phyloP scores from a whole-genome alignment of 2,797 vertebrate genomes.

The Parauchenoglanis punctatus region DNA sequence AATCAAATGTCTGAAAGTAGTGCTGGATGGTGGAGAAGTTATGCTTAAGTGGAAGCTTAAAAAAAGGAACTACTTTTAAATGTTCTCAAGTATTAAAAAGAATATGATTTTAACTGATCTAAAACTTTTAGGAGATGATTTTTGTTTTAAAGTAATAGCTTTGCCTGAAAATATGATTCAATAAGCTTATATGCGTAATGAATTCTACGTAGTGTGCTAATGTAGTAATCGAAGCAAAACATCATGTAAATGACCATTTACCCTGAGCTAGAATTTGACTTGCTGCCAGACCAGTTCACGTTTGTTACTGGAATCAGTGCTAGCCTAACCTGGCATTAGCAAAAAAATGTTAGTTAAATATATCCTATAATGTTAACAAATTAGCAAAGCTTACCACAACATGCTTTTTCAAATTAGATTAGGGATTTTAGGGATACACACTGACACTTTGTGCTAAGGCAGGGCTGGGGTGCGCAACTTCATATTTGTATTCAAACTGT shows the following conservation, averaged over 20 bases:
- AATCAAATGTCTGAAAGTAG: not conserved
- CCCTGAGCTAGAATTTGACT: not conserved
- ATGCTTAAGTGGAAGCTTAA: too few relatives aligned
- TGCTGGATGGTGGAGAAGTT: too few relatives aligned
- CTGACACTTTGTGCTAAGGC: not conserved
- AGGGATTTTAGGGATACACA: not conserved
- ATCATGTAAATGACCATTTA: not conserved
- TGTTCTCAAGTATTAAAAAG: not conserved
- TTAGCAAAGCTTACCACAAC: not conserved
- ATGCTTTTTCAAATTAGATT: not conserved
- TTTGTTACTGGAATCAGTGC: not conserved
- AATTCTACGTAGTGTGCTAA: too few relatives aligned
- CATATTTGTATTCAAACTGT: not conserved
- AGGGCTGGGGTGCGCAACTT: not conserved
- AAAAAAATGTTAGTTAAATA: not conserved
- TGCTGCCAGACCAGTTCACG: not conserved
- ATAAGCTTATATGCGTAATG: too few relatives aligned
- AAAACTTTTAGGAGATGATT: too few relatives aligned
- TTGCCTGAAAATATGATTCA: too few relatives aligned
- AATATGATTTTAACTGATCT: not conserved
- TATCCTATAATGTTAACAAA: not conserved
- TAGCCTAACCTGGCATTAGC: not conserved
- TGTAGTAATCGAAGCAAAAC: too few relatives aligned
- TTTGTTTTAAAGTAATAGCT: too few relatives aligned
- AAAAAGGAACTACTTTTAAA: not conserved